Evolutionary conservation across 1,140 invertebrate genomes (phyloP).

Genomic region (Penaeus indicus): DNA sequence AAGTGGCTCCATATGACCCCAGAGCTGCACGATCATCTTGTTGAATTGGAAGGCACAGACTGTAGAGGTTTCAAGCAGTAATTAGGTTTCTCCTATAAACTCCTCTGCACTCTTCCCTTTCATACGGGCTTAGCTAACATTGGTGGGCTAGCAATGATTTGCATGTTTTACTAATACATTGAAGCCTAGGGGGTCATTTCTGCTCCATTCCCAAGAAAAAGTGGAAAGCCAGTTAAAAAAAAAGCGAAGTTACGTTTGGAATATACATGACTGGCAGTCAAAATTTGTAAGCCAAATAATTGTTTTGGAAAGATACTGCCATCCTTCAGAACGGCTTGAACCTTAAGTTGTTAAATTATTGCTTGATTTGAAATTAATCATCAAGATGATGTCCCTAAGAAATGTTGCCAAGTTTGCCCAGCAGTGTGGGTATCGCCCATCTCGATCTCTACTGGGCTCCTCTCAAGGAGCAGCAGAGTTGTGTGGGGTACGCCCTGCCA

Average conservation of each 20-base stretch:
- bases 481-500: not conserved
- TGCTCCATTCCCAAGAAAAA: not conserved
- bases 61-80: conserved; percentile 72
- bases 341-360: not conserved
- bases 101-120: conserved; percentile 64
- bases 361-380: not conserved
- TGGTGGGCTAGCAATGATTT: conserved; percentile 60
- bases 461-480: not conserved
- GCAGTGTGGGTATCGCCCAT: not conserved
- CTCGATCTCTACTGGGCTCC: not conserved
- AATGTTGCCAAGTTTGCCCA: conserved; percentile 7
- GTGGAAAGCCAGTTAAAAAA: not conserved
- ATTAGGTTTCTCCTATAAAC: not conserved
- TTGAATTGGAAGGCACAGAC: conserved; percentile 81
- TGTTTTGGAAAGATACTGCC: no score
- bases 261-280: no score
- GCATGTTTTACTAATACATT: not conserved
- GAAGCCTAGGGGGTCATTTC: not conserved
- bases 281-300: no score
- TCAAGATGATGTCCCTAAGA: conserved; percentile 21
- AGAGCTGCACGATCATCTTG: conserved; percentile 86
- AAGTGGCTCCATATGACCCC: conserved; percentile 93
- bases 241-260: not conserved
- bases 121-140: not conserved
- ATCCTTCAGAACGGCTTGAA: no score